These are phyloP conservation scores for Phalanger gymnotis DNA, from an alignment of 2,797 vertebrate species.

Conservation along the genomic window DNA sequence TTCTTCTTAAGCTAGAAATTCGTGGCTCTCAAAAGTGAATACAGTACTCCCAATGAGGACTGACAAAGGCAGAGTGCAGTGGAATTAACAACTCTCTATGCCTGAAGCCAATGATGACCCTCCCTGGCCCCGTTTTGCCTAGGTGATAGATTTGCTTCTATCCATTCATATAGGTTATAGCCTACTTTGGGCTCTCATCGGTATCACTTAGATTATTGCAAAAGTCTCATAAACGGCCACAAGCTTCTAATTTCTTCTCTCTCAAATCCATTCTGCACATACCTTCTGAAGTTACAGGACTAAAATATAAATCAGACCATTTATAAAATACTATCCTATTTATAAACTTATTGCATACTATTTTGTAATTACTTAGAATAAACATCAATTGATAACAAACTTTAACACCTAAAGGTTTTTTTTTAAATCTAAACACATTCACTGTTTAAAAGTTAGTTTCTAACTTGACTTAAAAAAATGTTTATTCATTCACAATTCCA, in stretches of 20 bases:
- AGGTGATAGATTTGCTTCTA: background rate
- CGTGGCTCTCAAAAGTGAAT: background rate
- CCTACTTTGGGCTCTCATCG: background rate
- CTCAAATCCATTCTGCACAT: background rate
- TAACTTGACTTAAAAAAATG: conserved; percentile 45
- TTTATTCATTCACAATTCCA: conserved; percentile 55
- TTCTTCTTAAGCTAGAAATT: background rate
- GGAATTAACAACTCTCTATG: background rate
- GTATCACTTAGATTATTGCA: background rate
- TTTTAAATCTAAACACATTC: conserved; percentile 22
- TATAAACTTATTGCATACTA: background rate
- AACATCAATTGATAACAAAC: conserved; percentile 19
- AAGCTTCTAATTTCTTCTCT: background rate
- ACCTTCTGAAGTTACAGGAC: background rate
- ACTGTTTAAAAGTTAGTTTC: conserved; percentile 10
- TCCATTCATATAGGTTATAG: background rate
- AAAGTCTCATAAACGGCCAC: background rate
- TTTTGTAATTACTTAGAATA: conserved; percentile 9
- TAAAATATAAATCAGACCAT: background rate
- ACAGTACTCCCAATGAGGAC: background rate
- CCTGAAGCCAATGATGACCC: background rate
- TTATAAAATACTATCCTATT: background rate
- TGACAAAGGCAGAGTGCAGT: background rate
- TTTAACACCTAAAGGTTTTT: conserved; percentile 39
- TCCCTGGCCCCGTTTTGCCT: background rate